phyloP scores from a whole-genome alignment of 1,140 invertebrate species.

The Drosophila arizonae region DNA sequence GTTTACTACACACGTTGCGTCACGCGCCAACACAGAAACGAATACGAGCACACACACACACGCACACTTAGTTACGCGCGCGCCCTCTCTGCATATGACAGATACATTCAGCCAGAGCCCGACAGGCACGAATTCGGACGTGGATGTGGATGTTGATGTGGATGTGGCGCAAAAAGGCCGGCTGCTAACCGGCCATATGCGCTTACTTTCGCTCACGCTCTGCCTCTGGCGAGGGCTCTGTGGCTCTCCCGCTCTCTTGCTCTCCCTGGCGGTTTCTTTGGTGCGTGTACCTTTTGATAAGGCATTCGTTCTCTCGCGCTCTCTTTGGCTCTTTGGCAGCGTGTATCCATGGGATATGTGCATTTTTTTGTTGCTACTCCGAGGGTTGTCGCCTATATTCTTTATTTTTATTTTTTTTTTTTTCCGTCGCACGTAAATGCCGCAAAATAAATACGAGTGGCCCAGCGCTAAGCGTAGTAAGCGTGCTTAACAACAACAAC shows the following conservation, averaged over 20 bases:
- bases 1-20: conserved; percentile 63
- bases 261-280: not conserved
- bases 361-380: conserved; percentile 25
- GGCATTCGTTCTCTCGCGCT: not conserved
- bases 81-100: conserved; percentile 38
- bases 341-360: conserved; percentile 58
- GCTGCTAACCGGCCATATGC: conserved; percentile 44
- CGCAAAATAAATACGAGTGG: conserved; percentile 59
- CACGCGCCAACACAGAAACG: conserved; percentile 50
- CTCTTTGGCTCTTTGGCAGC: not conserved
- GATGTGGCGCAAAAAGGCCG: conserved; percentile 64
- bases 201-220: not conserved
- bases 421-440: conserved; percentile 50
- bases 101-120: conserved; percentile 46
- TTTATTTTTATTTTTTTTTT: conserved; percentile 10
- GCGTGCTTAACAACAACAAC: conserved; percentile 42
- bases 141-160: conserved; percentile 45
- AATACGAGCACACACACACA: conserved; percentile 5
- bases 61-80: conserved; percentile 8
- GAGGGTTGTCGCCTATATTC: conserved; percentile 60
- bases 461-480: conserved; percentile 28
- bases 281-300: conserved; percentile 22
- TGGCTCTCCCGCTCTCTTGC: conserved; percentile 10
- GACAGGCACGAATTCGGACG: conserved; percentile 29
- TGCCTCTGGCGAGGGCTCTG: conserved; percentile 6